phyloP scores from a whole-genome alignment of 1,140 invertebrate genomes.

The Neodiprion pinetum region DNA sequence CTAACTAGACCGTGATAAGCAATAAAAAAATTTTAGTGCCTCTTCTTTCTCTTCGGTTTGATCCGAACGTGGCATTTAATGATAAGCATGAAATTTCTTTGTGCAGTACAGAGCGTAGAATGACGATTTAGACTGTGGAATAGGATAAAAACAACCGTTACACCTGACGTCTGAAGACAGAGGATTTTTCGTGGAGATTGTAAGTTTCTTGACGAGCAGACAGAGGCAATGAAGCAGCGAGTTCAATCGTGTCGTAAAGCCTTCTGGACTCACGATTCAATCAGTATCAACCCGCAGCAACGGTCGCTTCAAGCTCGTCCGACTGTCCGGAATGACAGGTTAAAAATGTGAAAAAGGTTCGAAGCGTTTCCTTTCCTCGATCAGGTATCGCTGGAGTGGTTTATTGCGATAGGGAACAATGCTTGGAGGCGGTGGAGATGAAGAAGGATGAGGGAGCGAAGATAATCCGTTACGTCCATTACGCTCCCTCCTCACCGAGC shows the following conservation, averaged over 20 bases:
- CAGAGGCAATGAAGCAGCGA: too few relatives aligned
- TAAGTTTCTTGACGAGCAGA: too few relatives aligned
- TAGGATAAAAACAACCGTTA: too few relatives aligned
- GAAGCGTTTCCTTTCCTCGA: conserved; percentile 3
- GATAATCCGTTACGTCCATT: conserved; percentile 2
- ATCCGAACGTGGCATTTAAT: too few relatives aligned
- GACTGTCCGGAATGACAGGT: background rate
- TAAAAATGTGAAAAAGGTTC: background rate
- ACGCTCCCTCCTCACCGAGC: background rate
- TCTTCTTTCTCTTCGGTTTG: too few relatives aligned
- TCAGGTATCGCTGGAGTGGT: background rate
- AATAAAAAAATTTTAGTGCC: too few relatives aligned
- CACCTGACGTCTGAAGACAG: too few relatives aligned
- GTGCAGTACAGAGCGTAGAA: too few relatives aligned
- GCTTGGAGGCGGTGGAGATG: background rate
- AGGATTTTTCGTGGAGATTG: too few relatives aligned
- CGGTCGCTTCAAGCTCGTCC: background rate
- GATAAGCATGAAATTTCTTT: too few relatives aligned
- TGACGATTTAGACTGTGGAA: too few relatives aligned
- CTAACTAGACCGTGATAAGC: too few relatives aligned
- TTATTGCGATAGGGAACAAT: conserved; percentile 1
- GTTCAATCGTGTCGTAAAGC: background rate
- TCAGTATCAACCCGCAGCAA: background rate
- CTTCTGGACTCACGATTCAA: background rate
- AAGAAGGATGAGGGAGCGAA: background rate